Conservation (phyloP, 2,113 vertebrate species). For the Chinchilla lanigera region DNA sequence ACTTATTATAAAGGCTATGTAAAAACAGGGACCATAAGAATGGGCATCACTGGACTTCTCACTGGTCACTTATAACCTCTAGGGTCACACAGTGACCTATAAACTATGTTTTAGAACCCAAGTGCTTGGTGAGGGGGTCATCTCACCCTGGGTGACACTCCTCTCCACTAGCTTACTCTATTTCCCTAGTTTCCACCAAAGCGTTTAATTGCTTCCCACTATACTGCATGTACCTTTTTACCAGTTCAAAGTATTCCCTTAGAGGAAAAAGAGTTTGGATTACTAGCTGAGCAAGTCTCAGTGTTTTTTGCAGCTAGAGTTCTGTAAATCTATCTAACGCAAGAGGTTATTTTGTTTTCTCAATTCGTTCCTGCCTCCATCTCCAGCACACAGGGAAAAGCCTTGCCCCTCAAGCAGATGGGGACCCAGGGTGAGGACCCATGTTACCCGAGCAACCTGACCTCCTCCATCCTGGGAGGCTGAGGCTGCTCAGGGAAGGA, state of each 20-base stretch:
- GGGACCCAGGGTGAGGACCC: neutral
- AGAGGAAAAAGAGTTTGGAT: neutral
- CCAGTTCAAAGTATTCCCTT: neutral
- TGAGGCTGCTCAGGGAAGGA: neutral
- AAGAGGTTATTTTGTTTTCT: neutral
- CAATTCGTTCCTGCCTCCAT: neutral
- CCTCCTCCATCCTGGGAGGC: neutral
- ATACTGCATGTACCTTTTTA: neutral
- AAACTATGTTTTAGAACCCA: neutral
- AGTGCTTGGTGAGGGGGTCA: neutral
- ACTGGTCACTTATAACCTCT: neutral
- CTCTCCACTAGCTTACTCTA: neutral
- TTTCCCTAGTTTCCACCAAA: neutral
- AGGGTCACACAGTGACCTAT: neutral
- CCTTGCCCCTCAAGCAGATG: neutral
- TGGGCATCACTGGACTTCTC: neutral
- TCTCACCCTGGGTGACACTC: neutral
- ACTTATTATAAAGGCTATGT: neutral
- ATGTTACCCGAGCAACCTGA: rapidly evolving
- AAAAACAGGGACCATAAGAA: neutral
- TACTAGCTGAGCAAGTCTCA: neutral
- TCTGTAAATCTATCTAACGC: neutral
- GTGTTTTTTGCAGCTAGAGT: neutral
- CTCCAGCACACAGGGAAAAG: neutral
- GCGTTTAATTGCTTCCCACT: neutral